Evolutionary conservation across 2,888 invertebrate species (phyloP), one percentile per base, ranked within the genome.

Genomic region (Seladonia tumulorum): DNA sequence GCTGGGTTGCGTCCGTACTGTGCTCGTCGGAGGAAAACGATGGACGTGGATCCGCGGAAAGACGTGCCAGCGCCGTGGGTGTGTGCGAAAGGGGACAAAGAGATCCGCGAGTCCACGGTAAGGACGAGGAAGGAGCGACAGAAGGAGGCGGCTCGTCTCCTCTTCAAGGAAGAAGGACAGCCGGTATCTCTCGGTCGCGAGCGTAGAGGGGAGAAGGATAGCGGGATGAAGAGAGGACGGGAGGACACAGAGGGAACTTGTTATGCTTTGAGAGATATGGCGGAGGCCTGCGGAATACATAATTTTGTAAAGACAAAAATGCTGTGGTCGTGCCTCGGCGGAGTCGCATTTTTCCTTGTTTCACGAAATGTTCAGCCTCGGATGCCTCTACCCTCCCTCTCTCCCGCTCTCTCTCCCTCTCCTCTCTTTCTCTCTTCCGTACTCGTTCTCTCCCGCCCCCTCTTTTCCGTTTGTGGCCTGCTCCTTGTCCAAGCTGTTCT

Each of bases 271-370:
- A 94, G 94, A 94, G 94, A 94, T 94, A 94, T 94, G 94, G 93
- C 91, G 93, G 92, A 94, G 94, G 94, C 94, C 94, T 94, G 95
- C 93, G 93, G 95, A 95, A 95, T 95, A 95, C 94, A 95, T 95
- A 95, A 95, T 95, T 95, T 94, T 94, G 94, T 94, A 94, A 95
- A 95, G 95, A 95, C 95, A 95, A 95, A 95, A 95, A 95, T 95
- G 93, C 91, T 95, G 95, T 93, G 94, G 94, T 94, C 93, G 94
- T 94, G 93, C 93, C 93, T 93, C 93, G 93, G 92, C 91, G 92
- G 93, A 94, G 93, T 92, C 92, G 93, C 94, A 94, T 95, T 95
- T 94, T 94, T 95, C 94, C 94, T 94, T 94, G 93, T 94, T 95
- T 94, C 93, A 94, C 94, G 93, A 94, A 94, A 94, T 94, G 94